These are phyloP conservation scores for Drosophila multiciliata DNA, from an alignment of 2,888 invertebrate species.

Conservation along the genomic window DNA sequence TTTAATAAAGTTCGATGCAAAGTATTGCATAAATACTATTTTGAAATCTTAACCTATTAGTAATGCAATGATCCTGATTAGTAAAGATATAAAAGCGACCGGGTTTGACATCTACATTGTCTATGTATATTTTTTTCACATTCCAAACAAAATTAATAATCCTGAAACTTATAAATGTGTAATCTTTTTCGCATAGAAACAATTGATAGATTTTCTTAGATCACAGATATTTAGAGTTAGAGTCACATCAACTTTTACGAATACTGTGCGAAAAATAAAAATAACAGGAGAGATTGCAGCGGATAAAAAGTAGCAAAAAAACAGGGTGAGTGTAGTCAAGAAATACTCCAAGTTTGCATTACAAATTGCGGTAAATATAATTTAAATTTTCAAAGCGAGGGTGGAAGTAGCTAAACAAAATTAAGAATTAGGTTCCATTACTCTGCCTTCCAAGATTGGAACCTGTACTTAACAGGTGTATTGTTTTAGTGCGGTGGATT, in stretches of 20 bases:
- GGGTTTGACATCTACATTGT: background rate
- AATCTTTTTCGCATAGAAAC: background rate
- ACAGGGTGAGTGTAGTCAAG: no score
- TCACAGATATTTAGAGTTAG: background rate
- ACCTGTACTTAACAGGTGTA: no score
- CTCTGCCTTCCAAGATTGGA: no score
- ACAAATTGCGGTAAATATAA: no score
- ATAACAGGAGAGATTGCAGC: no score
- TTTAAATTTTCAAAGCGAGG: no score
- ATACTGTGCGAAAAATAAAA: background rate
- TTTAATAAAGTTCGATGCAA: slow-evolving; percentile 49
- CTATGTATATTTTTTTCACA: background rate
- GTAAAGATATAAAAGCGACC: background rate
- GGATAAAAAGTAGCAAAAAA: no score
- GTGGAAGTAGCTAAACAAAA: no score
- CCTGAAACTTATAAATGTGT: background rate
- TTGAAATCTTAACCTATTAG: slow-evolving; percentile 46
- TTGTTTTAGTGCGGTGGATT: no score
- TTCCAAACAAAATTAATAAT: background rate
- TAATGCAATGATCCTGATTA: background rate
- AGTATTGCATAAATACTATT: slow-evolving; percentile 47
- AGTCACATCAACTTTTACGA: background rate
- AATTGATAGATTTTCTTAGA: background rate
- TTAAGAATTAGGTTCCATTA: no score
- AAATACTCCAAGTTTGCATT: no score